Evolutionary conservation across 2,888 invertebrate species (phyloP).

Genomic region (Nephrocerus scutellatus): DNA sequence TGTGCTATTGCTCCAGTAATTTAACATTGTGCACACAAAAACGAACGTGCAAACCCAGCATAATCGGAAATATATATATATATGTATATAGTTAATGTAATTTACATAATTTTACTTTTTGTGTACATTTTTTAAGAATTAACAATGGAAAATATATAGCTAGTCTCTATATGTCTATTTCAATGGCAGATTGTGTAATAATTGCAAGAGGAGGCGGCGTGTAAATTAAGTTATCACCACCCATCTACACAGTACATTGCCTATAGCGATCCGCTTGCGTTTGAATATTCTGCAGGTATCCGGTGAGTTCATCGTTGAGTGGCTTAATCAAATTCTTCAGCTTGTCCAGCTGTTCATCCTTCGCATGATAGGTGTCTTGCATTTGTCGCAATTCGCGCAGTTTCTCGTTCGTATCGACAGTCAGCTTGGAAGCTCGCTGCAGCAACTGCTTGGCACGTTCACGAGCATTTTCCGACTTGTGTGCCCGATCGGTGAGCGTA

Average conservation of each 20-base stretch:
- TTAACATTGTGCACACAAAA: too few relatives aligned
- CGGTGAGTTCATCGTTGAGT: slow-evolving; percentile 57
- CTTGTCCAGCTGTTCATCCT: slow-evolving; percentile 54
- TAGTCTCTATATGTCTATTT: slow-evolving; percentile 34
- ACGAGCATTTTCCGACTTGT: slow-evolving; percentile 70
- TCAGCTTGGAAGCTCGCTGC: slow-evolving; percentile 73
- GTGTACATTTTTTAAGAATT: slow-evolving; percentile 33
- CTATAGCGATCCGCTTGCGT: slow-evolving; percentile 57
- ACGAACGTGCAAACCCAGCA: too few relatives aligned
- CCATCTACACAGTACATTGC: slow-evolving; percentile 47
- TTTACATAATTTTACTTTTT: slow-evolving; percentile 36
- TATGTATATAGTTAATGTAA: too few relatives aligned
- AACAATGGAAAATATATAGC: slow-evolving; percentile 26
- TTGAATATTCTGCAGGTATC: slow-evolving; percentile 56
- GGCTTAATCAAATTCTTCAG: slow-evolving; percentile 56
- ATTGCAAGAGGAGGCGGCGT: slow-evolving; percentile 18
- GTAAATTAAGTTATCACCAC: slow-evolving; percentile 4
- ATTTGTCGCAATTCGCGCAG: slow-evolving; percentile 58
- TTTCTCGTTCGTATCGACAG: slow-evolving; percentile 69
- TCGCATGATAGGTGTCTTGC: slow-evolving; percentile 55
- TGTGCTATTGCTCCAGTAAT: too few relatives aligned
- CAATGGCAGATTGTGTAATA: slow-evolving; percentile 24
- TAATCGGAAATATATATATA: too few relatives aligned
- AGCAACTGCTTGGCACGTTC: slow-evolving; percentile 70
- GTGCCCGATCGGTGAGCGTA: slow-evolving; percentile 64